Evolutionary conservation across 1,140 invertebrate genomes (phyloP).

Genomic region (Forficula auricularia): DNA sequence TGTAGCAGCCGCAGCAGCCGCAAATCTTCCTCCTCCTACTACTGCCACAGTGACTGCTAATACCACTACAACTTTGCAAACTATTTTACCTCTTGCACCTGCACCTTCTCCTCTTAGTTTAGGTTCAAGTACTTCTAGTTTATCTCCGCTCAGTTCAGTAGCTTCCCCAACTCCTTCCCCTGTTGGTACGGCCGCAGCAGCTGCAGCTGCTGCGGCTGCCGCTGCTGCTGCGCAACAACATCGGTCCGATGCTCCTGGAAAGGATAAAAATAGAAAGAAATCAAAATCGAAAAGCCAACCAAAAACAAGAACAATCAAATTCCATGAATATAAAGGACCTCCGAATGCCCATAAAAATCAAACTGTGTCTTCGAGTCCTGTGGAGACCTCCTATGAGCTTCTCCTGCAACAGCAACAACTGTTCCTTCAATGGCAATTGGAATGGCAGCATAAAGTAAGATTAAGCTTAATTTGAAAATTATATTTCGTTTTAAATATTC

Average conservation of each 20-base stretch:
- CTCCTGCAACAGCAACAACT: constrained; percentile 86
- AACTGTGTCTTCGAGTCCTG: constrained; percentile 24
- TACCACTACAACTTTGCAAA: constrained; percentile 12
- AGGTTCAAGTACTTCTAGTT: constrained; percentile 41
- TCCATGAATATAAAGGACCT: constrained; percentile 95
- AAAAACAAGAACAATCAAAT: constrained; percentile 86
- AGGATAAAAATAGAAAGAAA: constrained; percentile 76
- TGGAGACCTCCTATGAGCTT: constrained; percentile 78
- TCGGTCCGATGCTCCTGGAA: constrained; percentile 49
- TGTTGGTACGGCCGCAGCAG: constrained; percentile 27
- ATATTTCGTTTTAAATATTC: background rate
- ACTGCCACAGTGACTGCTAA: constrained; percentile 16
- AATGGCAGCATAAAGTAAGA: constrained; percentile 52
- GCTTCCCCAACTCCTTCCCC: constrained; percentile 20
- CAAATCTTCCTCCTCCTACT: constrained; percentile 11
- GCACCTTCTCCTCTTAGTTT: constrained; percentile 41
- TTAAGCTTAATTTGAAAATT: background rate
- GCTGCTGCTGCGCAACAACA: constrained; percentile 11
- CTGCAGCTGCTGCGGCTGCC: constrained; percentile 34
- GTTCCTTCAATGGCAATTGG: constrained; percentile 72
- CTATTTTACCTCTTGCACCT: constrained; percentile 23
- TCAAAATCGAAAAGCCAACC: constrained; percentile 61
- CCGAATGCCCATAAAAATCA: constrained; percentile 68
- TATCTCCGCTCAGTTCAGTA: constrained; percentile 47
- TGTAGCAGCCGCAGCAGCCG: constrained; percentile 30